Percentiles rank a stretch among this genome's conserved stretches.
phyloP scores from a whole-genome alignment of 2,888 invertebrate species.

The Micoletzkya japonica region DNA sequence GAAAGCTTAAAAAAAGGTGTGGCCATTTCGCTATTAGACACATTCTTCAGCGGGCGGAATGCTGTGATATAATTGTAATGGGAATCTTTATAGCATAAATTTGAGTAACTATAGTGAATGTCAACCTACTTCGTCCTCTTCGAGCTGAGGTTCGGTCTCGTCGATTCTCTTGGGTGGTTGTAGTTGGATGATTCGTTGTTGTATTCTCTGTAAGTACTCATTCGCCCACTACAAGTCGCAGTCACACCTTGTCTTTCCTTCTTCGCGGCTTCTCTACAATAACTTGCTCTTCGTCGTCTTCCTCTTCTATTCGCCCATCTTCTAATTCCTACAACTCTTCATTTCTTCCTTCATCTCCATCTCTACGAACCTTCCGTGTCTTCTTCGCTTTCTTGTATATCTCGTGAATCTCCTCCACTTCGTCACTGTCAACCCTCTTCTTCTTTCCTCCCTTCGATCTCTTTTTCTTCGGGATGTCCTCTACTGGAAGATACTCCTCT shows the following conservation, averaged over 20 bases:
- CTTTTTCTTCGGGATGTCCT: constrained; percentile 11
- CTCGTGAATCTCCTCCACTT: constrained; percentile 19
- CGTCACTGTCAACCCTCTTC: constrained; percentile 16
- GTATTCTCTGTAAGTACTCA: too few species aligned
- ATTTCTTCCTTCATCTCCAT: constrained; percentile 20
- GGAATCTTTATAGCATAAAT: not conserved
- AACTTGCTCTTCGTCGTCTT: not conserved
- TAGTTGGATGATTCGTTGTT: too few species aligned
- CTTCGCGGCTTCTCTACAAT: constrained; percentile 1
- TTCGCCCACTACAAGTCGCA: too few species aligned
- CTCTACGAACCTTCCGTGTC: not conserved
- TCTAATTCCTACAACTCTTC: not conserved
- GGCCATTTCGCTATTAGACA: too few species aligned
- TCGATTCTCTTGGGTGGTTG: constrained; percentile 7
- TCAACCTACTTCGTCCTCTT: too few species aligned
- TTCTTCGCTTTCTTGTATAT: not conserved
- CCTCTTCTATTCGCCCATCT: not conserved
- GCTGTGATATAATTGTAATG: not conserved
- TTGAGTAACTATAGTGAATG: not conserved
- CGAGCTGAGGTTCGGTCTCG: constrained; percentile 32
- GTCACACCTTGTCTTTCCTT: not conserved
- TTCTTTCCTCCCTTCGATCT: constrained; percentile 2
- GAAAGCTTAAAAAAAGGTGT: too few species aligned
- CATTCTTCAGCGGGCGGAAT: too few species aligned
- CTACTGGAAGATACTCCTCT: constrained; percentile 8